phyloP scores from a whole-genome alignment of 2,797 vertebrate species.

The Channa striata region DNA sequence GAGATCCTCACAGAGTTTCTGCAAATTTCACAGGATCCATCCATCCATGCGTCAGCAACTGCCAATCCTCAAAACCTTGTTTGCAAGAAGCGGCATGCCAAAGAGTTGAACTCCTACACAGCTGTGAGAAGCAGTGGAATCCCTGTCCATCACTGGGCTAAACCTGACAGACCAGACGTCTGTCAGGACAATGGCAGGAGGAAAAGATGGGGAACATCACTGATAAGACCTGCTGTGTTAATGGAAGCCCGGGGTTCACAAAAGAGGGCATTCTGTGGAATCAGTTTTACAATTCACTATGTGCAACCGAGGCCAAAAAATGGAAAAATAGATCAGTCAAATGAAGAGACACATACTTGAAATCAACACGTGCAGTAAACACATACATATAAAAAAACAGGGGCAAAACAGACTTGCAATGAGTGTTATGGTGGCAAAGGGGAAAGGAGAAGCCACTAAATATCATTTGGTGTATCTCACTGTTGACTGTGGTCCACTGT shows the following conservation, averaged over 20 bases:
- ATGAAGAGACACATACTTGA: neutral
- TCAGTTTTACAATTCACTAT: slow-evolving; percentile 8
- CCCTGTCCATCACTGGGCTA: slow-evolving; percentile 6
- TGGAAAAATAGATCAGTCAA: neutral
- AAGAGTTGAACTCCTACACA: slow-evolving; percentile 29
- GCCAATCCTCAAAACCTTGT: slow-evolving; percentile 53
- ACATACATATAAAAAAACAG: neutral
- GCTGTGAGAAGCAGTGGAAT: slow-evolving; percentile 6
- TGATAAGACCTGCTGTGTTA: slow-evolving; percentile 8
- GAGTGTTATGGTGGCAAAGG: slow-evolving; percentile 21
- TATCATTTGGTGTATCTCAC: slow-evolving; percentile 66
- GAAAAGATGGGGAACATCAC: neutral
- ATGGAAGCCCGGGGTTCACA: slow-evolving; percentile 4
- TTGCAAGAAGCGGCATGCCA: slow-evolving; percentile 13
- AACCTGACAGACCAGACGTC: slow-evolving; percentile 32
- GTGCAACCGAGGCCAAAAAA: neutral
- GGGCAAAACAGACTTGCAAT: slow-evolving; percentile 32
- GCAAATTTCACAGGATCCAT: slow-evolving; percentile 13
- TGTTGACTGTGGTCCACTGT: slow-evolving; percentile 44
- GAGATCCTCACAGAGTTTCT: slow-evolving; percentile 55
- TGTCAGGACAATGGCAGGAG: slow-evolving; percentile 19
- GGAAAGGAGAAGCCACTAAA: slow-evolving; percentile 29
- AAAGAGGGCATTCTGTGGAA: neutral
- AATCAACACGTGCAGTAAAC: neutral
- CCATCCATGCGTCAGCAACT: neutral